Percentiles rank a stretch among this genome's conserved stretches.
These are phyloP conservation scores for Scrobipalpa atriplicella DNA, from an alignment of 2,888 invertebrate genomes.

Conservation along the genomic window DNA sequence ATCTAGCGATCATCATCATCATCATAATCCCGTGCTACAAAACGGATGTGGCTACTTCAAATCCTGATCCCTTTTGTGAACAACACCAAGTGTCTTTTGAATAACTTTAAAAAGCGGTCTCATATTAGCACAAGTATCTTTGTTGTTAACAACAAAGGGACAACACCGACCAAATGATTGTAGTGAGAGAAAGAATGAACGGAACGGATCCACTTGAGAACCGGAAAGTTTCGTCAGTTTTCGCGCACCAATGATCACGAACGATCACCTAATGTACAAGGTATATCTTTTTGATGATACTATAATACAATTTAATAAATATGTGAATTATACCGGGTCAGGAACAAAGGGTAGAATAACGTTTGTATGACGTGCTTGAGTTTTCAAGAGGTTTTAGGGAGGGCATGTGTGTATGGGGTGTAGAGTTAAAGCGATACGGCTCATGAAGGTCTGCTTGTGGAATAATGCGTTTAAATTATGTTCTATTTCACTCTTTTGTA, in stretches of 20 bases:
- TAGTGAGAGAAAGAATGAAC: constrained; percentile 42
- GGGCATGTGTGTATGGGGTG: constrained; percentile 40
- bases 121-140: constrained; percentile 33
- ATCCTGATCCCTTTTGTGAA: constrained; percentile 29
- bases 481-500: too few relatives aligned
- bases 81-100: constrained; percentile 27
- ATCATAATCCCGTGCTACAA: constrained; percentile 38
- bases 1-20: not conserved
- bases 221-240: constrained; percentile 75
- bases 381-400: constrained; percentile 43
- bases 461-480: not conserved
- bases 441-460: not conserved
- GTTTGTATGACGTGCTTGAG: constrained; percentile 45
- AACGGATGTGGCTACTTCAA: constrained; percentile 61
- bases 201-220: constrained; percentile 67
- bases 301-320: constrained; percentile 63
- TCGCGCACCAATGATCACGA: constrained; percentile 69
- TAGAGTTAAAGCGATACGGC: constrained; percentile 27
- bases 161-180: constrained; percentile 30
- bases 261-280: constrained; percentile 61
- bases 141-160: constrained; percentile 31
- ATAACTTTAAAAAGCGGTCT: constrained; percentile 23
- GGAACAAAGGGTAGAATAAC: constrained; percentile 48
- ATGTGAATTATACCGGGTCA: constrained; percentile 47
- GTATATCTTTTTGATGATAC: constrained; percentile 79